phyloP scores from a whole-genome alignment of 2,888 invertebrate genomes.

The Eutolmus rufibarbis region DNA sequence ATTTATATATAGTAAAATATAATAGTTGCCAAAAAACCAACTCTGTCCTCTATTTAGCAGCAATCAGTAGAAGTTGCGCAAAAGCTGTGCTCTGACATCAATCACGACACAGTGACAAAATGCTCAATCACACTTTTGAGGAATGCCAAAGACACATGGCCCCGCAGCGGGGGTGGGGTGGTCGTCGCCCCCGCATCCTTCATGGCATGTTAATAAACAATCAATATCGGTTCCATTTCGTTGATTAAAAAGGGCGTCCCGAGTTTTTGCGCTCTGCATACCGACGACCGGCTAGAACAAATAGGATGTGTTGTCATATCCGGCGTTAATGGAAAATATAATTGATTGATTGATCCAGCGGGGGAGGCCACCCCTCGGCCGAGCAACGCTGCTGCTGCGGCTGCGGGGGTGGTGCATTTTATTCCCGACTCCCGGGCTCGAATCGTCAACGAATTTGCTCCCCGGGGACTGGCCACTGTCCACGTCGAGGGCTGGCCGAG shows the following conservation, averaged over 20 bases:
- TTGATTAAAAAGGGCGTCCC: conserved; percentile 51
- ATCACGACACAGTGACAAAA: conserved; percentile 35
- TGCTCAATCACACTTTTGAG: conserved; percentile 35
- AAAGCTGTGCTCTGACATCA: background rate
- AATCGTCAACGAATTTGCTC: background rate
- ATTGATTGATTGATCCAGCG: conserved; percentile 53
- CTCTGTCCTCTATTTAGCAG: background rate
- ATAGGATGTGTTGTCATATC: conserved; percentile 52
- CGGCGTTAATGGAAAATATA: conserved; percentile 54
- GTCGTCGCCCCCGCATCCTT: background rate
- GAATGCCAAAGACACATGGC: conserved; percentile 37
- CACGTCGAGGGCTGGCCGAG: background rate
- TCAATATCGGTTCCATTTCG: conserved; percentile 53
- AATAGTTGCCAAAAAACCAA: background rate
- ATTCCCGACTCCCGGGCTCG: background rate
- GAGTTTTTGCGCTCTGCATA: conserved; percentile 37
- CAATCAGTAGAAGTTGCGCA: background rate
- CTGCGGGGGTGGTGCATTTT: background rate
- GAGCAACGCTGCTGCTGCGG: background rate
- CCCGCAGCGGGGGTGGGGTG: background rate
- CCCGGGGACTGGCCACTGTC: background rate
- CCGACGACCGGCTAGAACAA: conserved; percentile 24
- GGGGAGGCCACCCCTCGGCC: background rate
- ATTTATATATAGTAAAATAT: too few relatives aligned
- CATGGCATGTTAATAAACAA: conserved; percentile 53